phyloP scores from a whole-genome alignment of 2,888 invertebrate species.

The Drosophila macrothrix region DNA sequence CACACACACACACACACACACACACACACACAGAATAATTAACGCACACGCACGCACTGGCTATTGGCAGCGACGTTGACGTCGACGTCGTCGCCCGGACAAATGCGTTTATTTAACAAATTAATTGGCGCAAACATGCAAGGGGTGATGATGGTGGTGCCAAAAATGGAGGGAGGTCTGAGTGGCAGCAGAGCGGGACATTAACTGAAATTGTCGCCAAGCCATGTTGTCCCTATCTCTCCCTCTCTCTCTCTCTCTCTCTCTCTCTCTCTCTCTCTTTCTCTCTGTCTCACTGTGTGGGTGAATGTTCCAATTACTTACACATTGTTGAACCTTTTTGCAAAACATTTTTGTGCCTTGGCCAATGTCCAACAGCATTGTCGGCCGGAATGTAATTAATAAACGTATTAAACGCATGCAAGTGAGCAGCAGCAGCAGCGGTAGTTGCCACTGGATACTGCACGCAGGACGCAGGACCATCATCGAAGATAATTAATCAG shows the following conservation, averaged over 20 bases:
- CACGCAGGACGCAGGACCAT: slow-evolving; percentile 32
- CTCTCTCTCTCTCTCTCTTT: neutral
- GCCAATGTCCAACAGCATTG: slow-evolving; percentile 54
- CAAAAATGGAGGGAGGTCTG: neutral
- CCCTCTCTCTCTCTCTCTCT: slow-evolving; percentile 10
- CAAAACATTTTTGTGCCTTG: slow-evolving; percentile 60
- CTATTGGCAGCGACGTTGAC: neutral
- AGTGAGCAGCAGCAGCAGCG: slow-evolving; percentile 45
- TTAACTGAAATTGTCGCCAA: slow-evolving; percentile 58
- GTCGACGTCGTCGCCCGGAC: slow-evolving; percentile 35
- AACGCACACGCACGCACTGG: slow-evolving; percentile 38
- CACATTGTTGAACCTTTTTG: slow-evolving; percentile 74
- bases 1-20: slow-evolving; percentile 17
- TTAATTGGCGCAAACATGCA: slow-evolving; percentile 75
- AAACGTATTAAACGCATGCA: slow-evolving; percentile 79
- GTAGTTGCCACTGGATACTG: slow-evolving; percentile 6
- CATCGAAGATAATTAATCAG: slow-evolving; percentile 72
- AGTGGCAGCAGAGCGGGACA: slow-evolving; percentile 37
- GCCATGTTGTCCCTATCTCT: slow-evolving; percentile 18
- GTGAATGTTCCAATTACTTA: slow-evolving; percentile 66
- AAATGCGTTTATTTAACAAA: slow-evolving; percentile 78
- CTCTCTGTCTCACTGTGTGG: slow-evolving; percentile 4
- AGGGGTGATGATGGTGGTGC: slow-evolving; percentile 20
- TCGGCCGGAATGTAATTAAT: slow-evolving; percentile 76
- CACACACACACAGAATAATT: slow-evolving; percentile 33